A percentile compares a stretch with the other conserved stretches of the same genome.
Evolutionary conservation across 2,888 invertebrate species (phyloP).

Genomic region (Caenorhabditis sp.): DNA sequence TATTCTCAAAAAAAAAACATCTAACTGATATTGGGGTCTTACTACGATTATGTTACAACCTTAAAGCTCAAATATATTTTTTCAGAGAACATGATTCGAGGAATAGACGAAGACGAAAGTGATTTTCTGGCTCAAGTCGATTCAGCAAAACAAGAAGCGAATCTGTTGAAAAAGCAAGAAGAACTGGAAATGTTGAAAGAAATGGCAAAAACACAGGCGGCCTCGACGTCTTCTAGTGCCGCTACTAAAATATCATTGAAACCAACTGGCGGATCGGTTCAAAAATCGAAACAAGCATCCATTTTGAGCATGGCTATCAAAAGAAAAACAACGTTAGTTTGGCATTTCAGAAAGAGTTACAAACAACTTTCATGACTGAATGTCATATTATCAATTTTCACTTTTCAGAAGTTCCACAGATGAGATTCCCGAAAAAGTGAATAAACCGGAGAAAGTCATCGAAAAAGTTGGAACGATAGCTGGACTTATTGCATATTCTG

Average conservation of each 20-base stretch:
- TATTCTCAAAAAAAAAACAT: neutral
- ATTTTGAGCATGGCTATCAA: slow-evolving; percentile 35
- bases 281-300: slow-evolving; percentile 50
- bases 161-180: slow-evolving; percentile 53
- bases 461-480: slow-evolving; percentile 80
- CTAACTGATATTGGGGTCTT: neutral
- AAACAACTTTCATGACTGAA: neutral
- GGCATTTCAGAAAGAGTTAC: slow-evolving; percentile 1
- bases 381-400: neutral
- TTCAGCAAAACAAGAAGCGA: slow-evolving; percentile 48
- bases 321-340: slow-evolving; percentile 28
- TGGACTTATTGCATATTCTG: slow-evolving; percentile 82
- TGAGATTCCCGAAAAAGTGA: slow-evolving; percentile 18
- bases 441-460: slow-evolving; percentile 39
- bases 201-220: slow-evolving; percentile 39
- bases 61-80: neutral
- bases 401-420: neutral
- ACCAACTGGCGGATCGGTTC: slow-evolving; percentile 14
- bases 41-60: neutral
- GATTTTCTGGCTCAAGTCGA: slow-evolving; percentile 89
- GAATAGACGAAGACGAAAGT: slow-evolving; percentile 93
- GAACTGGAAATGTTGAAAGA: slow-evolving; percentile 56
- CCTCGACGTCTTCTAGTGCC: slow-evolving; percentile 9
- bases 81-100: slow-evolving; percentile 78
- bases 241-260: slow-evolving; percentile 12